Percentiles rank a stretch among this genome's conserved stretches.
phyloP scores from a whole-genome alignment of 2,888 invertebrate species.

The Protonemura montana region DNA sequence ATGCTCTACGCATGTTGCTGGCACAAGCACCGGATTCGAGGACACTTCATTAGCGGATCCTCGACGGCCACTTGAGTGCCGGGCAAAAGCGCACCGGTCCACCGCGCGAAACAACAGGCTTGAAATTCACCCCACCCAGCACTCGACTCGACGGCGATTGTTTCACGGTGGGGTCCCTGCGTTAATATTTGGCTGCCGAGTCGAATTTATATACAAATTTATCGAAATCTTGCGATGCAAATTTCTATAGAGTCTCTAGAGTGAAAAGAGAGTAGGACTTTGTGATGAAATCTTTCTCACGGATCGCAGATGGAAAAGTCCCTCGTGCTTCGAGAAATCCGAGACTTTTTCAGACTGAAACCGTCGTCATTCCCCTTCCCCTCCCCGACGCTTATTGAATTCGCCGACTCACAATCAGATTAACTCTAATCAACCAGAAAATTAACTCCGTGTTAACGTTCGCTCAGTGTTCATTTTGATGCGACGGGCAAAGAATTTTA shows the following conservation, averaged over 20 bases:
- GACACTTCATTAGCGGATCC: not conserved
- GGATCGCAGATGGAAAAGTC: not conserved
- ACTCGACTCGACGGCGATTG: not conserved
- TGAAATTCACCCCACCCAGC: not conserved
- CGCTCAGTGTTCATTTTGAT: not conserved
- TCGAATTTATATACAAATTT: not conserved
- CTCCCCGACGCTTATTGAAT: slow-evolving; percentile 21
- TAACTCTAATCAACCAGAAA: slow-evolving; percentile 52
- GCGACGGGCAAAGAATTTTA: too few species aligned
- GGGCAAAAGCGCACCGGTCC: not conserved
- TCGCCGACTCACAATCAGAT: slow-evolving; percentile 50
- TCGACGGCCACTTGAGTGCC: not conserved
- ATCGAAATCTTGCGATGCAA: not conserved
- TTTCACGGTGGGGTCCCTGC: not conserved
- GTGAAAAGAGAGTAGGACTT: not conserved
- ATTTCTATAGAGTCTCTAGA: not conserved
- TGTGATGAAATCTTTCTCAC: not conserved
- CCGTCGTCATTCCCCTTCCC: not conserved
- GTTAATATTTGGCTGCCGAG: not conserved
- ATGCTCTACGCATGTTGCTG: not conserved
- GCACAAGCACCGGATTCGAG: not conserved
- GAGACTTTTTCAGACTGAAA: not conserved
- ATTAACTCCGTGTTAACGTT: slow-evolving; percentile 51
- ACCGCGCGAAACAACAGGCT: not conserved
- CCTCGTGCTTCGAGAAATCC: not conserved